Conservation (phyloP, 2,888 invertebrate species). For the Melieria omissa region DNA sequence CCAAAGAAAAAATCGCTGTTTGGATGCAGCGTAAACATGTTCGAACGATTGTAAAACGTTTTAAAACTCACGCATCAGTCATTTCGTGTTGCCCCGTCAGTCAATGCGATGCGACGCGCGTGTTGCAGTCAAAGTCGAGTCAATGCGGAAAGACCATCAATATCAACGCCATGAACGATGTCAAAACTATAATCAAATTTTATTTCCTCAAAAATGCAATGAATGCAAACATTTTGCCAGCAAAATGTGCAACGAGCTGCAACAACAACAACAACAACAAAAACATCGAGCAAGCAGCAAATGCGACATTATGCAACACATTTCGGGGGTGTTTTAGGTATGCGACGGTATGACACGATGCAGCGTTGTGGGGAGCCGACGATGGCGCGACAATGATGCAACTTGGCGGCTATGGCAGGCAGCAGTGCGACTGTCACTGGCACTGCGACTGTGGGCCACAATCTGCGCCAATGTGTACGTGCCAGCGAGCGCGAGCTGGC, state of each 20-base stretch:
- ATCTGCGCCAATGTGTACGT: conserved; percentile 22
- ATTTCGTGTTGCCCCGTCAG: no score
- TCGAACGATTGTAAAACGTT: no score
- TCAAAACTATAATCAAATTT: conserved; percentile 23
- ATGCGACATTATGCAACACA: no score
- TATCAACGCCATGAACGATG: background rate
- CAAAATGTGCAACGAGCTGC: no score
- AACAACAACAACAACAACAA: no score
- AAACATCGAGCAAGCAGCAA: no score
- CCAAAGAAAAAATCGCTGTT: no score
- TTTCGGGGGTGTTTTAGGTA: conserved; percentile 10
- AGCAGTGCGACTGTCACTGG: no score
- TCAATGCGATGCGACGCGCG: background rate
- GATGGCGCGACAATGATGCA: conserved; percentile 18
- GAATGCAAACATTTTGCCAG: no score
- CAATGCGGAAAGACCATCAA: conserved; percentile 13
- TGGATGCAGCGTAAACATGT: no score
- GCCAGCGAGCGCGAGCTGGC: background rate
- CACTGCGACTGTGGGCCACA: background rate
- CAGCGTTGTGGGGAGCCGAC: background rate
- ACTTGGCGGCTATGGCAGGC: conserved; percentile 10
- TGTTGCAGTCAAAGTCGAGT: background rate
- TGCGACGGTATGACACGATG: background rate
- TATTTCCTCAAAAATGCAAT: no score
- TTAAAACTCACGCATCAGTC: no score